A percentile compares a stretch with the other conserved stretches of the same genome.
These are phyloP conservation scores for Cosmorhoe ocellata DNA, from an alignment of 2,888 invertebrate species.

Conservation along the genomic window DNA sequence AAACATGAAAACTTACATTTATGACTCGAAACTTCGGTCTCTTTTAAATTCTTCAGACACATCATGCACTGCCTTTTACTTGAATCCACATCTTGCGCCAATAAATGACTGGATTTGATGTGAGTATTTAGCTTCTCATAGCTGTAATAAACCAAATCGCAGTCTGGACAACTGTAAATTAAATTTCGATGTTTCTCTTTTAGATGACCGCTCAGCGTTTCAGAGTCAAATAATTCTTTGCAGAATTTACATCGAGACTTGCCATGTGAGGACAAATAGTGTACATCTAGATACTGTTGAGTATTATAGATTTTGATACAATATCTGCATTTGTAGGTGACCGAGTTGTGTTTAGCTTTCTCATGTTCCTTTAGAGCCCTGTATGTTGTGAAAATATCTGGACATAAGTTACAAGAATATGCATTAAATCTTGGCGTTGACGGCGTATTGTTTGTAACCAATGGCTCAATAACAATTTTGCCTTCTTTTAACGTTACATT, in stretches of 20 bases:
- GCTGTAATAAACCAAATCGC: constrained; percentile 49
- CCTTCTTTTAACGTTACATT: constrained; percentile 43
- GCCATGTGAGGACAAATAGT: constrained; percentile 46
- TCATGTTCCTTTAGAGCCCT: constrained; percentile 50
- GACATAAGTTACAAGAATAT: constrained; percentile 45
- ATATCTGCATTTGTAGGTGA: constrained; percentile 46
- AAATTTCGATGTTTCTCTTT: constrained; percentile 41
- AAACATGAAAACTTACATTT: constrained; percentile 55
- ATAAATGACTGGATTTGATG: constrained; percentile 46
- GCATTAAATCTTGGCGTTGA: constrained; percentile 39
- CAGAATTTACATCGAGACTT: constrained; percentile 51
- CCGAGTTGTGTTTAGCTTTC: constrained; percentile 44
- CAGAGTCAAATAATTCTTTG: constrained; percentile 39
- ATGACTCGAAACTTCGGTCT: constrained; percentile 42
- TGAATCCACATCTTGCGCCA: background rate
- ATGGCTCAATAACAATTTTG: constrained; percentile 44
- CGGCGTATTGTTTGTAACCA: constrained; percentile 32
- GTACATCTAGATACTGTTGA: constrained; percentile 49
- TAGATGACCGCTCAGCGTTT: constrained; percentile 40
- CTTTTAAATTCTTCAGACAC: constrained; percentile 47
- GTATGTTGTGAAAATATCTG: constrained; percentile 48
- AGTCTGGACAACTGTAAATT: constrained; percentile 47
- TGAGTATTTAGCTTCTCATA: constrained; percentile 47
- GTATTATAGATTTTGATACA: constrained; percentile 51
- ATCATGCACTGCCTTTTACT: constrained; percentile 44